Percentiles rank a stretch among this genome's conserved stretches.
Conservation (phyloP, 2,888 invertebrate genomes). For the Andrena praecox region DNA sequence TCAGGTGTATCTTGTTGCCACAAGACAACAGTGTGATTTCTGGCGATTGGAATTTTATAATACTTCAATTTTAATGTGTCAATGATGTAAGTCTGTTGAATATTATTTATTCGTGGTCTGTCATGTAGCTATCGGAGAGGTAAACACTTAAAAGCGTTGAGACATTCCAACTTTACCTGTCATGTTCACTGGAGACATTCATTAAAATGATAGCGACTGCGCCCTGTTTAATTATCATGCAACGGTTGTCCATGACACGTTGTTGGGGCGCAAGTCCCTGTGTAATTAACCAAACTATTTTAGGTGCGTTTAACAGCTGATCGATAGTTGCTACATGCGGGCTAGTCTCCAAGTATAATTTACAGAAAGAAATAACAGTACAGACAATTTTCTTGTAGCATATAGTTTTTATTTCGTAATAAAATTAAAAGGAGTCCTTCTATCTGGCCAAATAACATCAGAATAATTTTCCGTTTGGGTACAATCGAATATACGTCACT, state of each 20-base stretch:
- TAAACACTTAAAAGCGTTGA: background rate
- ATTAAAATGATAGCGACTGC: constrained; percentile 5
- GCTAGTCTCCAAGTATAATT: background rate
- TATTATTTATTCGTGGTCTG: background rate
- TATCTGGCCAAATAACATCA: too few relatives aligned
- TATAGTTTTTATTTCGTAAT: too few relatives aligned
- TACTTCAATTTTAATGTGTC: too few relatives aligned
- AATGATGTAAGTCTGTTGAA: background rate
- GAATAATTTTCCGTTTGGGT: too few relatives aligned
- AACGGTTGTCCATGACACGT: constrained; percentile 34
- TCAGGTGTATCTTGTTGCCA: background rate
- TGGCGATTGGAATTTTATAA: too few relatives aligned
- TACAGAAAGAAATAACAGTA: background rate
- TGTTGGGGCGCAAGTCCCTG: constrained; percentile 8
- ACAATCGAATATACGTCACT: too few relatives aligned
- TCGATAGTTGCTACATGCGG: constrained; percentile 32
- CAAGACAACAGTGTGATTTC: too few relatives aligned
- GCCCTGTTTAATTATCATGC: constrained; percentile 39
- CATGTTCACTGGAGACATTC: background rate
- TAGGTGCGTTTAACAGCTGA: constrained; percentile 33
- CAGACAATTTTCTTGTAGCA: too few relatives aligned
- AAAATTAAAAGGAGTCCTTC: too few relatives aligned
- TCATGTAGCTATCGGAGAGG: background rate
- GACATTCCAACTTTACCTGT: background rate
- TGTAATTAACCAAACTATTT: constrained; percentile 51